These are phyloP conservation scores for Malurus splendens DNA, from an alignment of 2,797 vertebrate genomes.

Conservation along the genomic window DNA sequence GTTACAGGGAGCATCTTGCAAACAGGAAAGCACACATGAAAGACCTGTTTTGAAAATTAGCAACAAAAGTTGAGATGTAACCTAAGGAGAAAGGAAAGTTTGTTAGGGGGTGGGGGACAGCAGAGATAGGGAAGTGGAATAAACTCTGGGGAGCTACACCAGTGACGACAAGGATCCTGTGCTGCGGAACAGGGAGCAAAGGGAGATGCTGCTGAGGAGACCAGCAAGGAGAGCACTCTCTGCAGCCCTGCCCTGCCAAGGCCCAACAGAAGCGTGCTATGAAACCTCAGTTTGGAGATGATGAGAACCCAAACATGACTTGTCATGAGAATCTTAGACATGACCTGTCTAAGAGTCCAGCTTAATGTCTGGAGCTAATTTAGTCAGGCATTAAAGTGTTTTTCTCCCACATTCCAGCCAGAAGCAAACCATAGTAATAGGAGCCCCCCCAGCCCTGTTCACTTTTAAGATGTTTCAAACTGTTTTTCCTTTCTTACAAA, in stretches of 20 bases:
- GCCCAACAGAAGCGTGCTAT: neutral
- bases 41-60: neutral
- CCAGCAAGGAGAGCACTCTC: neutral
- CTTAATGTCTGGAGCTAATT: neutral
- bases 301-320: neutral
- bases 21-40: neutral
- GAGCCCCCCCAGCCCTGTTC: fast-evolving
- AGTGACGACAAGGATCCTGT: neutral
- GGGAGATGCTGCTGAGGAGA: neutral
- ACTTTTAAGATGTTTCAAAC: neutral
- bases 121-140: neutral
- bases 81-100: neutral
- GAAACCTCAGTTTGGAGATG: neutral
- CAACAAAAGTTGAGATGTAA: neutral
- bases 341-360: neutral
- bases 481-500: neutral
- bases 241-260: neutral
- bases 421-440: neutral
- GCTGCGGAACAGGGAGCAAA: neutral
- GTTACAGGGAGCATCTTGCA: neutral
- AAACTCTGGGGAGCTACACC: neutral
- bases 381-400: neutral
- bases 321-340: neutral
- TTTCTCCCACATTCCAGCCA: neutral
- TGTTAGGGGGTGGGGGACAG: fast-evolving